Base-by-base conservation (phyloP, 2,113 vertebrate genomes). In the Rutilus rutilus region DNA sequence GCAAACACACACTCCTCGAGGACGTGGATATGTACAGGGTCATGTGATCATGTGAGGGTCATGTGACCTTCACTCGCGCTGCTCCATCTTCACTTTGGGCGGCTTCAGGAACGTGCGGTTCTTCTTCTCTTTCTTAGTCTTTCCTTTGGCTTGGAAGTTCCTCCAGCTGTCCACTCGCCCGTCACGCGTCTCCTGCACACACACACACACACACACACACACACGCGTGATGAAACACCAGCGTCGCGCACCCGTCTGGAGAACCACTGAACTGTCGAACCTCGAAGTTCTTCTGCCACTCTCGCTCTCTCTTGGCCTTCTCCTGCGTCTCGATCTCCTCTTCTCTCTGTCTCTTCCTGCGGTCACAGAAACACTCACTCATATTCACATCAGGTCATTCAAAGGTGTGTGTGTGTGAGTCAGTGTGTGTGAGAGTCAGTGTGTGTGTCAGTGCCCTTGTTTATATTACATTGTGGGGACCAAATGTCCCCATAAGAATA, bases 241-340 rank as follows among this genome's bases (percentile, higher is more conserved):
- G 3, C 5, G 2, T 50, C 25, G 7, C 64, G 78, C 2, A 39
- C 1, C 91, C 97, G 50, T 52, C 50, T 52, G 14, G 5, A 14
- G 50, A 52, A 57, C 2, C 52, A 21, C 52, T 57, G 19, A 57
- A 21, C 19, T 19, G 52, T 6, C 6, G 54, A 52, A 57, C 98
- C 97, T 99, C 98, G 91, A 99, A 99, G 92, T 99, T 99, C 93
- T 98, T 99, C 94, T 99, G 97, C 98, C 98, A 99, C 69, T 99
- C 98, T 86, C 97, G 93, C 15, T 99, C 98, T 67, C 97, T 93
- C 90, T 99, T 99, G 2, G 96, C 97, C 89, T 96, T 97, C 91
- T 99, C 98, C 65, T 97, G 97, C 25, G 95, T 95, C 89, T 99
- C 97, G 14, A 99, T 99, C 93, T 99, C 97, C 86, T 99, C 98